Conservation (phyloP, 1,140 invertebrate species). For the Centruroides sculpturatus region DNA sequence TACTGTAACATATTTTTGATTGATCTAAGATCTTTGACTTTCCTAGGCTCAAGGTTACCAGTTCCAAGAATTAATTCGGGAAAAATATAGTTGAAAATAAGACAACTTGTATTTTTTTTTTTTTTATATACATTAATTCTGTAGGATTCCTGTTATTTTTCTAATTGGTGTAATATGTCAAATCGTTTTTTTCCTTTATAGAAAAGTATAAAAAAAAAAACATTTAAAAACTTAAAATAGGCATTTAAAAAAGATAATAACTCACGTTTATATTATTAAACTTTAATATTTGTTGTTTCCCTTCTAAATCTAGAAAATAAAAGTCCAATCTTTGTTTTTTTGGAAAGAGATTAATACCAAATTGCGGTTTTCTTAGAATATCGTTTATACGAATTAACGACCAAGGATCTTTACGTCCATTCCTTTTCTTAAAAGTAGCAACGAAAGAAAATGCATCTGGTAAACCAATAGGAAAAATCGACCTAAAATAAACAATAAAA, state of each 20-base stretch:
- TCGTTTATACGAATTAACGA: conserved; percentile 50
- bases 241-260: not conserved
- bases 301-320: conserved; percentile 40
- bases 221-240: too few species aligned
- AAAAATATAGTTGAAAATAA: too few species aligned
- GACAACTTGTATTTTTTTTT: too few species aligned
- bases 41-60: too few species aligned
- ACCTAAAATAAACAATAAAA: conserved; percentile 29
- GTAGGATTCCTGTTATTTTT: too few species aligned
- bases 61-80: too few species aligned
- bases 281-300: conserved; percentile 40
- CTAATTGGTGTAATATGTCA: too few species aligned
- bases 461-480: conserved; percentile 47
- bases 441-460: conserved; percentile 57
- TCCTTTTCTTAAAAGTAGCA: conserved; percentile 44
- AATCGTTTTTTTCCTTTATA: too few species aligned
- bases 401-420: conserved; percentile 46
- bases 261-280: conserved; percentile 42
- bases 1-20: too few species aligned
- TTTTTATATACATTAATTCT: too few species aligned
- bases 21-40: too few species aligned
- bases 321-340: conserved; percentile 43
- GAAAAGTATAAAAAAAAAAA: too few species aligned
- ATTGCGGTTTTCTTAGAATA: conserved; percentile 41
- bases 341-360: conserved; percentile 51